A percentile compares a stretch with the other conserved stretches of the same genome.
Conservation (phyloP, 2,797 vertebrate genomes). For the Myripristis murdjan region DNA sequence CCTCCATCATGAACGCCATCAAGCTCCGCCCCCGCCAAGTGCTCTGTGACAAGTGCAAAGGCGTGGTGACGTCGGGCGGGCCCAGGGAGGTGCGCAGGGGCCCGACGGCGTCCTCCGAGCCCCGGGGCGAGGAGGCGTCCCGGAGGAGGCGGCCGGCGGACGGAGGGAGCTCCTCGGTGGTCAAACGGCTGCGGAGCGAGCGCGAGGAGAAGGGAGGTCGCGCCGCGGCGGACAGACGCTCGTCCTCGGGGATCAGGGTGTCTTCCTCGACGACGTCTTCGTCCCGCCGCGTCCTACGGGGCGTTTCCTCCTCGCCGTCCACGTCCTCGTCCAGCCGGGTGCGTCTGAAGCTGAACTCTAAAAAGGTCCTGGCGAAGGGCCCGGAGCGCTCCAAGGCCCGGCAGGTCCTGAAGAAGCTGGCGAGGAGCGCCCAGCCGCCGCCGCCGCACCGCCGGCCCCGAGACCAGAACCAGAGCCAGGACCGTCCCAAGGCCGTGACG, state of each 20-base stretch:
- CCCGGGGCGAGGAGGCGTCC: conserved; percentile 88
- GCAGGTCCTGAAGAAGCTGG: conserved; percentile 94
- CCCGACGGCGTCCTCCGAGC: conserved; percentile 81
- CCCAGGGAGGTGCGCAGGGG: conserved; percentile 91
- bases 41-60: conserved; percentile 98
- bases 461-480: conserved; percentile 45
- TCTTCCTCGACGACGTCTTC: conserved; percentile 69
- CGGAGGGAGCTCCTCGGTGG: conserved; percentile 50
- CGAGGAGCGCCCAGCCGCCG: conserved; percentile 81
- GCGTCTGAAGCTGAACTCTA: conserved; percentile 88
- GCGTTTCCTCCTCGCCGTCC: conserved; percentile 60
- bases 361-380: conserved; percentile 94
- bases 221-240: conserved; percentile 73
- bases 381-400: conserved; percentile 90
- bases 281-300: conserved; percentile 74
- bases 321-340: conserved; percentile 82
- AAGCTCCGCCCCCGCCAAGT: conserved; percentile 97
- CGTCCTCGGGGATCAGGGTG: conserved; percentile 87
- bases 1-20: conserved; percentile 98
- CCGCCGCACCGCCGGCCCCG: conserved; percentile 28
- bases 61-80: conserved; percentile 89
- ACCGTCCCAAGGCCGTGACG: conserved; percentile 68
- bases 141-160: conserved; percentile 88
- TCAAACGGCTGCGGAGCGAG: conserved; percentile 92
- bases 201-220: conserved; percentile 89